phyloP scores from a whole-genome alignment of 1,140 invertebrate species.

The Heliconius hewitsoni region DNA sequence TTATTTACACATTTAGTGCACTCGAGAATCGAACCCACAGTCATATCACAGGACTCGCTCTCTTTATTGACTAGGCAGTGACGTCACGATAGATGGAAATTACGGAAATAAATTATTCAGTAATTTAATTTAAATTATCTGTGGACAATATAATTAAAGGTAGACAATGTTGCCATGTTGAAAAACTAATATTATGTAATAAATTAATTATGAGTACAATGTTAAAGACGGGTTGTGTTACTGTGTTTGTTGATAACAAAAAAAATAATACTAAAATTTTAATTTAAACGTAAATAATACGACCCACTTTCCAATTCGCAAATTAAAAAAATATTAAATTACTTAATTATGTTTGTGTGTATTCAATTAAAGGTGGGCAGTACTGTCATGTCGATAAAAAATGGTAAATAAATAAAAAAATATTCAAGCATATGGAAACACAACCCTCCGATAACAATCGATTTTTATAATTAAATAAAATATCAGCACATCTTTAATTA shows the following conservation, averaged over 20 bases:
- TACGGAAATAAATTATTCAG: neutral
- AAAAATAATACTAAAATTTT: too few relatives aligned
- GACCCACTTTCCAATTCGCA: too few relatives aligned
- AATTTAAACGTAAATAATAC: too few relatives aligned
- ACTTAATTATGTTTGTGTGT: conserved; percentile 19
- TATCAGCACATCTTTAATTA: too few relatives aligned
- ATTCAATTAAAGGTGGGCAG: neutral
- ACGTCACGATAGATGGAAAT: conserved; percentile 24
- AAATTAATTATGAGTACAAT: too few relatives aligned
- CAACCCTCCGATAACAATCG: neutral
- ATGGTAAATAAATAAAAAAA: neutral
- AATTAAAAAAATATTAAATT: too few relatives aligned
- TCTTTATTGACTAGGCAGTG: conserved; percentile 60
- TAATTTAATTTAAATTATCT: conserved; percentile 34
- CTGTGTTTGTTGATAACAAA: too few relatives aligned
- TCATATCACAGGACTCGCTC: conserved; percentile 61
- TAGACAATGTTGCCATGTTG: neutral
- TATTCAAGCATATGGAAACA: neutral
- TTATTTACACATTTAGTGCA: conserved; percentile 48
- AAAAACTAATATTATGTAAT: too few relatives aligned
- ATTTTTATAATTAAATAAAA: too few relatives aligned
- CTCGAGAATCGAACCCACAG: conserved; percentile 5
- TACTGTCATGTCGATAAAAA: neutral
- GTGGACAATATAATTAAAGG: neutral
- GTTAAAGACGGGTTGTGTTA: too few relatives aligned